Conservation (phyloP, 2,797 vertebrate genomes). For the Hemibagrus guttatus region DNA sequence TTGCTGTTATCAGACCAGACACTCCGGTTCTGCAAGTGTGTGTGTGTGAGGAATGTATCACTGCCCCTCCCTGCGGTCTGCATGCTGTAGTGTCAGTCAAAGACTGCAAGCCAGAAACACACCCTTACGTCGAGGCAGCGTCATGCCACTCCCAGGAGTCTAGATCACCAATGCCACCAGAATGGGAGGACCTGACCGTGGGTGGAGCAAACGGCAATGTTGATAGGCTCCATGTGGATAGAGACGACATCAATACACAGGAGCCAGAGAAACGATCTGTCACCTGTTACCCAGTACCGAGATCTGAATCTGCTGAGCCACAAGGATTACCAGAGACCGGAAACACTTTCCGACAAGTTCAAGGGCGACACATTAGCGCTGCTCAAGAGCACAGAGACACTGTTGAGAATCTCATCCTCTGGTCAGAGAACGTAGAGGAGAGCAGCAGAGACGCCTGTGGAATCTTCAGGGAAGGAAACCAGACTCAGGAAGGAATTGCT, state of each 20-base stretch:
- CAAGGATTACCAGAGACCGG: neutral
- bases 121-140: constrained; percentile 30
- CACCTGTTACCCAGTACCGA: neutral
- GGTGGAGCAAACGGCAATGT: constrained; percentile 11
- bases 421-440: neutral
- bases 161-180: constrained; percentile 9
- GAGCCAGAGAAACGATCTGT: constrained; percentile 4
- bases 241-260: constrained; percentile 23
- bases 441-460: constrained; percentile 6
- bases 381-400: neutral
- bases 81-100: constrained; percentile 46
- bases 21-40: constrained; percentile 51
- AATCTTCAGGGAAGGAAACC: neutral
- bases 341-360: neutral
- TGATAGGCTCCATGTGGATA: constrained; percentile 31
- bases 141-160: constrained; percentile 40
- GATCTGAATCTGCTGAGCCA: neutral
- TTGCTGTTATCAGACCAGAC: constrained; percentile 46
- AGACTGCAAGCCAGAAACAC: constrained; percentile 42
- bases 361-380: neutral
- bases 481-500: neutral
- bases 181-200: constrained; percentile 18
- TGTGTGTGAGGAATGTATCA: constrained; percentile 49
- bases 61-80: constrained; percentile 47
- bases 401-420: neutral